Base-by-base conservation (phyloP, 1,140 invertebrate species). In the Drosophila obscura region DNA sequence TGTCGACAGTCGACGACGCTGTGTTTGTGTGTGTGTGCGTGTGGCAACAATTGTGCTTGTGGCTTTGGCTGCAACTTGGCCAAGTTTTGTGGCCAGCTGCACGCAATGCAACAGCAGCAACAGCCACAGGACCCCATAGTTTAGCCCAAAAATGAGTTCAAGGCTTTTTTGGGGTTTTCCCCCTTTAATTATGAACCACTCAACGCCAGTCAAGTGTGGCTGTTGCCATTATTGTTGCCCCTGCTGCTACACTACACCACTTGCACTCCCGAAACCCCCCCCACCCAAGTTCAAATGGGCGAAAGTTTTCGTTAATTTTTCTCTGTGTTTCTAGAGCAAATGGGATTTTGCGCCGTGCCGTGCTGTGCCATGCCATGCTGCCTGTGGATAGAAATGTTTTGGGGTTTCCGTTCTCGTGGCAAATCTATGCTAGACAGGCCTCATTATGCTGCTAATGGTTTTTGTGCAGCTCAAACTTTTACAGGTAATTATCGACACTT, bases 381-480 rank as follows among this genome's bases (percentile, higher is more conserved):
- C 8, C n/a, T 24, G 41, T 41, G 22, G 55, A 57, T 57, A 43
- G 35, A 41, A 49, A 61, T 35, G 59, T 41, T 39, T 67, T 39
- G 11, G 35, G 35, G 66, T n/a, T 46, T 35, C n/a, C 59, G 44
- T 65, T 31, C 58, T 45, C 44, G 63, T 68, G 26, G 67, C 22
- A 77, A 82, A 78, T 83, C 80, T 79, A 75, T 66, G 56, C 73
- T 79, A 84, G 81, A 77, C 82, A 74, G 63, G 68, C 68, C 75
- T 69, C 82, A 88, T 88, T 88, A 88, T 87, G 79, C 83, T 88
- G 75, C 71, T 83, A 82, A 87, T 87, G 83, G 79, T 68, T 88
- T 80, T 72, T 44, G 73, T 61, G 51, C 46, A 87, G 75, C 65
- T 78, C 58, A 87, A 87, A 87, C 62, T 88, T 87, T 87, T 78